These are phyloP conservation scores for Argopecten irradians DNA, from an alignment of 1,140 invertebrate species.

Conservation along the genomic window DNA sequence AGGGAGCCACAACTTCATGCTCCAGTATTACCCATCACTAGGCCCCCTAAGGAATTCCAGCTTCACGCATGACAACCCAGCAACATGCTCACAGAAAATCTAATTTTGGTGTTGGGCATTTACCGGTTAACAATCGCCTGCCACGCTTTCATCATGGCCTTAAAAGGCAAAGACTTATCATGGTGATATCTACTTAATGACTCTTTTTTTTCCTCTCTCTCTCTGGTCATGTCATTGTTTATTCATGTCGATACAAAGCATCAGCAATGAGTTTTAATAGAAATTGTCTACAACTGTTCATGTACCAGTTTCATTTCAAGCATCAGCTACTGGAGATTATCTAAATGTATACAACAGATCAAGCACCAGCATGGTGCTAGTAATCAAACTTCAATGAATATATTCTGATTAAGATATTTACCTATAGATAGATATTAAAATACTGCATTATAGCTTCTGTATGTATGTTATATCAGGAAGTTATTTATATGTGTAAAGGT, in stretches of 20 bases:
- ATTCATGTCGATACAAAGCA: background rate
- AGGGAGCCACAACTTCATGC: background rate
- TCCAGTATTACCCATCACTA: background rate
- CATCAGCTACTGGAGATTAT: too few relatives aligned
- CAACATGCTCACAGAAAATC: conserved; percentile 7
- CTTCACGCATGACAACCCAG: background rate
- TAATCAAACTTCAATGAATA: too few relatives aligned
- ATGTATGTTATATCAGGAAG: too few relatives aligned
- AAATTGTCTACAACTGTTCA: too few relatives aligned
- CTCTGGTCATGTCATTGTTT: background rate
- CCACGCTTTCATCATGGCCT: background rate
- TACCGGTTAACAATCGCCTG: background rate
- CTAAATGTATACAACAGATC: too few relatives aligned
- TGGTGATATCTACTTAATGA: background rate
- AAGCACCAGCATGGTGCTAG: too few relatives aligned
- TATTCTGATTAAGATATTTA: too few relatives aligned
- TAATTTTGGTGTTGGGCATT: background rate
- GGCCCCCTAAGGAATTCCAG: background rate
- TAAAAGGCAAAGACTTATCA: background rate
- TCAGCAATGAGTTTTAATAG: background rate
- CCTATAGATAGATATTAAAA: too few relatives aligned
- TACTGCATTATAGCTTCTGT: too few relatives aligned
- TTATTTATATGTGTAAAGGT: too few relatives aligned
- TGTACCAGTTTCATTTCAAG: too few relatives aligned
- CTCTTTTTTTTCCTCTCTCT: background rate